Evolutionary conservation across 23 tunicate genomes (phyloP), one percentile per base, ranked within the genome.

Genomic region (Oikopleura albicans): DNA sequence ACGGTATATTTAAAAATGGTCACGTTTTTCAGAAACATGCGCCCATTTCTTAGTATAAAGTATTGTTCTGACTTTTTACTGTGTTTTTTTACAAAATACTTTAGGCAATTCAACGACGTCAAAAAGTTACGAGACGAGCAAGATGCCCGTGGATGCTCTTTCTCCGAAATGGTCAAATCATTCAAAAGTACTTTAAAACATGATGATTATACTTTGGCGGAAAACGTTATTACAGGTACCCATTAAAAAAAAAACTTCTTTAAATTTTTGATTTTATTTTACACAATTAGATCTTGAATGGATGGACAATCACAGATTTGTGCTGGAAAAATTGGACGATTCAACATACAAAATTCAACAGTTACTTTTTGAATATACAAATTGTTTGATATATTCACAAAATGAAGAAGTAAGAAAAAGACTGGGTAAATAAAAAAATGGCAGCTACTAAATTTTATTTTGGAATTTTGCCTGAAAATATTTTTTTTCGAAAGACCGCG

Each of bases 301-400:
- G 79, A 71, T 71, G 27, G 79, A 71, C 28, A 71, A 71, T 71
- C 79, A 71, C 37, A 16, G 33, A 2, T 29, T 12, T 16, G 35
- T 71, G 28, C 79, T 71, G 4, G 79, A 71, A 2, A 16, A 71
- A 71, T 37, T 71, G 4, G 79, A 71, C 31, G 35, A 16, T 71
- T 71, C 79, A 31, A 71, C 79, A 2, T 71, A 71, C 79, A 71
- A 71, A 29, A 34, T 71, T 27, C 79, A 71, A 29, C 79, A 71
- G 79, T 29, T 71, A 29, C 2, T 71, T 16, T 71, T 71, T 29
- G 79, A 71, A 29, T 71, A 71, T 31, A 12, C 79, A 29, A 71
- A 71, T 71, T 12, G 27, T 31, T 29, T 71, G 34, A 31, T 71
- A 16, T 16, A 12, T 29, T 16, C 79, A 29, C 79, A 71, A 71